These are phyloP conservation scores for Peromyscus leucopus DNA, from an alignment of 2,113 vertebrate genomes.

Conservation along the genomic window DNA sequence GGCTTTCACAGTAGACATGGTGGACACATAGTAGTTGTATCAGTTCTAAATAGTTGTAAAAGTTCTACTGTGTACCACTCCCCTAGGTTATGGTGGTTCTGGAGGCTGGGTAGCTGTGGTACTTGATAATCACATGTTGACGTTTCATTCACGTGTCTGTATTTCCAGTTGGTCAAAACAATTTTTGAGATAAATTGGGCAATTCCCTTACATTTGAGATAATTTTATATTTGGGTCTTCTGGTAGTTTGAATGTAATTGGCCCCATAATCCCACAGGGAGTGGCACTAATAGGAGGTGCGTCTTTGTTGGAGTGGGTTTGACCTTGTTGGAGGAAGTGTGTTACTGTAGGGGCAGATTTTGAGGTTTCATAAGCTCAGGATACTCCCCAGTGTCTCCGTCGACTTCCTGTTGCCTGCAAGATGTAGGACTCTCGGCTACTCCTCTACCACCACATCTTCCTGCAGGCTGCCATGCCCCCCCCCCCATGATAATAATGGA, in stretches of 20 bases:
- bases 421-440: too few species aligned
- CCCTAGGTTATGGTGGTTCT: background rate
- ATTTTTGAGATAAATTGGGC: background rate
- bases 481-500: background rate
- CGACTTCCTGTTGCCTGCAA: too few species aligned
- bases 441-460: background rate
- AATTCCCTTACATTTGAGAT: background rate
- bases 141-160: background rate
- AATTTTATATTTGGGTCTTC: slow-evolving; percentile 16
- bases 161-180: slow-evolving; percentile 5
- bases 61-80: fast-evolving
- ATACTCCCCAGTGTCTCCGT: too few species aligned
- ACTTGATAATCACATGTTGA: background rate
- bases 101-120: background rate
- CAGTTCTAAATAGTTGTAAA: background rate
- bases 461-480: background rate
- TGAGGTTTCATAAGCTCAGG: background rate
- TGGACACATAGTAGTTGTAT: background rate
- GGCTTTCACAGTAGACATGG: background rate
- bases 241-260: background rate
- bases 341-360: background rate
- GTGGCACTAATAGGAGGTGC: background rate
- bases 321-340: background rate
- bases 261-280: background rate
- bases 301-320: too few species aligned